Base-by-base conservation (phyloP, 2,113 vertebrate species). In the Oreochromis niloticus region DNA sequence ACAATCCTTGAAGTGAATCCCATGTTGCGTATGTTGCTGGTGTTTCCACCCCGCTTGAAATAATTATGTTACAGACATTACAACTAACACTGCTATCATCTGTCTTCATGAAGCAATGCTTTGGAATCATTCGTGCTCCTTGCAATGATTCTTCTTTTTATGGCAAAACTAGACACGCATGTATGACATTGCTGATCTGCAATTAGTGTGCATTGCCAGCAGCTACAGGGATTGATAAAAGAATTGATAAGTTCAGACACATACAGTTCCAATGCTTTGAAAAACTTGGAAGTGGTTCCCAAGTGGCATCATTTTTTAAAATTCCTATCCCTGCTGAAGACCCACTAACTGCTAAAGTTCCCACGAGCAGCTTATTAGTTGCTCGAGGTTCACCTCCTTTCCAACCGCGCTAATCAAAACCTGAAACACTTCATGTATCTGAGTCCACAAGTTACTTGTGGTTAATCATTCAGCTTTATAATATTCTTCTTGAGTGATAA, bases 321-420 rank as follows among this genome's bases (percentile, higher is more conserved):
- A 71, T 24, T 43, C 36, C 36, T 24, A 71, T 71, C 66, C 66
- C 66, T 16, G 61, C 6, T 22, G 61, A 68, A 68, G 41, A 73
- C 22, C 8, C 68, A 30, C 9, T 46, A 73, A 4, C 98, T 98
- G 82, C 98, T 95, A 95, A 98, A 99, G 90, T 86, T 96, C 61
- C 98, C 97, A 0, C 9, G 96, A 96, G 10, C 87, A 94, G 87
- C 84, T 90, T 59, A 98, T 80, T 34, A 99, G 93, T 41, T 95
- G 97, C 83, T 97, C 97, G 48, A 99, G 63, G 32, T 91, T 97
- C 84, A 98, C 95, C 1, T 97, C 97, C 79, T 99, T 98, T 7
- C 98, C 99, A 4, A 98, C 92, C 94, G 98, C 98, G 34, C 81
- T 97, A 87, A 93, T 93, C 84, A 99, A 91, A 90, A 97, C 97